A percentile compares a stretch with the other conserved stretches of the same genome.
Conservation (phyloP, 2,113 vertebrate species). For the Dicentrarchus labrax region DNA sequence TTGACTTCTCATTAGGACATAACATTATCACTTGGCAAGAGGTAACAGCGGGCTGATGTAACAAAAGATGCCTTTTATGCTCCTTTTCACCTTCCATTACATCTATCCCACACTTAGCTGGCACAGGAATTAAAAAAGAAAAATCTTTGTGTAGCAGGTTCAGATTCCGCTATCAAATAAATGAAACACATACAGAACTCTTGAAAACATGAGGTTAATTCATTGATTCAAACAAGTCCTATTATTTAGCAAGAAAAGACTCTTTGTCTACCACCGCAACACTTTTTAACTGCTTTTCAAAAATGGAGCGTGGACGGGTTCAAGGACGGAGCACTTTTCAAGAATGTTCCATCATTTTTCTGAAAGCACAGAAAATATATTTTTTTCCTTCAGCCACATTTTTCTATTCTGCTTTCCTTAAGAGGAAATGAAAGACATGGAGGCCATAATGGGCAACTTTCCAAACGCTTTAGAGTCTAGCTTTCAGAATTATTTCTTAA, state of each 20-base stretch:
- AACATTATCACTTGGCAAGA: slow-evolving; percentile 65
- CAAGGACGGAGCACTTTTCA: slow-evolving; percentile 59
- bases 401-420: slow-evolving; percentile 35
- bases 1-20: slow-evolving; percentile 68
- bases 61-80: slow-evolving; percentile 59
- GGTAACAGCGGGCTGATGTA: slow-evolving; percentile 42
- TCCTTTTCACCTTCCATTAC: slow-evolving; percentile 55
- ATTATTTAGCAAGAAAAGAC: slow-evolving; percentile 32
- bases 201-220: slow-evolving; percentile 47
- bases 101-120: slow-evolving; percentile 40
- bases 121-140: slow-evolving; percentile 13
- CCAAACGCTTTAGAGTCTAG: slow-evolving; percentile 49
- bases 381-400: slow-evolving; percentile 36
- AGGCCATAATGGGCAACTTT: slow-evolving; percentile 33
- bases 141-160: slow-evolving; percentile 18
- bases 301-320: slow-evolving; percentile 58
- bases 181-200: slow-evolving; percentile 42
- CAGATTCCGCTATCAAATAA: slow-evolving; percentile 36
- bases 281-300: slow-evolving; percentile 45
- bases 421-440: slow-evolving; percentile 44
- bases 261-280: slow-evolving; percentile 10
- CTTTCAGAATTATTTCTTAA: slow-evolving; percentile 36
- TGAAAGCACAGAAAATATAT: slow-evolving; percentile 34
- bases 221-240: slow-evolving; percentile 45
- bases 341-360: slow-evolving; percentile 45